phyloP scores from a whole-genome alignment of 2,113 vertebrate genomes.

The Thamnaconus septentrionalis region DNA sequence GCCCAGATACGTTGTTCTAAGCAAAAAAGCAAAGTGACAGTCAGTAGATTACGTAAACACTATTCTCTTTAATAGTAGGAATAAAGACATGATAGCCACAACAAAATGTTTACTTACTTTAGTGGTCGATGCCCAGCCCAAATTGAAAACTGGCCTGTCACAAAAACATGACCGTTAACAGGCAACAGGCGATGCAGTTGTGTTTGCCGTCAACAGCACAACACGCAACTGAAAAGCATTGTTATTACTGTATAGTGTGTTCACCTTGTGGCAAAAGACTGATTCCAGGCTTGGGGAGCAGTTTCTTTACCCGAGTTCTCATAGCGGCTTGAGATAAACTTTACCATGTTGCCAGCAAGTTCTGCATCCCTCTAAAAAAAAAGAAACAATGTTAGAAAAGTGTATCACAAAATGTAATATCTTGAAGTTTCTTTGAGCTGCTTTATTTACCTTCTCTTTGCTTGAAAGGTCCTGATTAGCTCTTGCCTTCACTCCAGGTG shows the following conservation, averaged over 20 bases:
- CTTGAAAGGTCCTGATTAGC: constrained; percentile 5
- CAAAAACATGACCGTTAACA: constrained; percentile 9
- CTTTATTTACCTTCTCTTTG: constrained; percentile 53
- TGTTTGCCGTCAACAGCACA: not conserved
- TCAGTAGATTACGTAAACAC: constrained; percentile 8
- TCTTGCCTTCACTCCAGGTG: not conserved
- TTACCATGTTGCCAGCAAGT: constrained; percentile 62
- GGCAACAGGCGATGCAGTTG: not conserved
- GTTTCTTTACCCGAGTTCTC: constrained; percentile 21
- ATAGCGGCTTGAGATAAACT: constrained; percentile 69
- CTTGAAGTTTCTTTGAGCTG: too few relatives aligned
- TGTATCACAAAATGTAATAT: too few relatives aligned
- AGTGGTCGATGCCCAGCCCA: constrained; percentile 41
- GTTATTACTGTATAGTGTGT: not conserved
- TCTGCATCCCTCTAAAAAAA: constrained; percentile 49
- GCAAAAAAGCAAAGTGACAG: too few relatives aligned
- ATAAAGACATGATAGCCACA: not conserved
- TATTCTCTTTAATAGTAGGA: constrained; percentile 8
- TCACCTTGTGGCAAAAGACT: constrained; percentile 49
- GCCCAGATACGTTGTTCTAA: constrained; percentile 33
- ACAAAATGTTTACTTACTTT: constrained; percentile 61
- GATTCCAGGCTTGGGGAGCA: not conserved
- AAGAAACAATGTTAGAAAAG: not conserved
- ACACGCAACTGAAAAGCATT: too few relatives aligned
- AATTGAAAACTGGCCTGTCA: constrained; percentile 57